phyloP scores from a whole-genome alignment of 1,140 invertebrate species.

The Gryllus bimaculatus region DNA sequence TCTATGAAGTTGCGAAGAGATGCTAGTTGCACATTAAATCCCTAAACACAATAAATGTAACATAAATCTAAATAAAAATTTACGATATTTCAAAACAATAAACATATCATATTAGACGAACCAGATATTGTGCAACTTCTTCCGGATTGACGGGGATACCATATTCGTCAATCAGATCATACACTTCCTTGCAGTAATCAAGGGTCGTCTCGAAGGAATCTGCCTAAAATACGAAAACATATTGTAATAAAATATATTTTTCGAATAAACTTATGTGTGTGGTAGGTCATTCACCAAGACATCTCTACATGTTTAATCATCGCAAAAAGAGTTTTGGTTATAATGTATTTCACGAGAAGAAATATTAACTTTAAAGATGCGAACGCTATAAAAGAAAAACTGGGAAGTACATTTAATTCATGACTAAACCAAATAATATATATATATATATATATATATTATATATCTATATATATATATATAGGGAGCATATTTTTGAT shows the following conservation, averaged over 20 bases:
- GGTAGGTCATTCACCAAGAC: too few relatives aligned
- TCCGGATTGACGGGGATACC: conserved; percentile 49
- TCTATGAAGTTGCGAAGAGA: conserved; percentile 38
- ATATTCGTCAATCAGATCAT: conserved; percentile 62
- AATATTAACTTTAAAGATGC: too few relatives aligned
- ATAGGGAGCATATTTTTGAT: too few relatives aligned
- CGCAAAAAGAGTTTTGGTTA: too few relatives aligned
- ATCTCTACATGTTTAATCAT: too few relatives aligned
- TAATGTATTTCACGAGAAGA: too few relatives aligned
- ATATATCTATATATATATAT: too few relatives aligned
- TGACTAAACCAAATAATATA: too few relatives aligned
- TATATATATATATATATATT: too few relatives aligned
- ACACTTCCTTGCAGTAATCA: conserved; percentile 59
- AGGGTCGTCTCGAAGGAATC: conserved; percentile 51
- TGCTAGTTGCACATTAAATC: conserved; percentile 30
- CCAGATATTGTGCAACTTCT: conserved; percentile 51
- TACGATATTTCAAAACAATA: conserved; percentile 29
- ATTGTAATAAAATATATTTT: background rate
- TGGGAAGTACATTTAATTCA: too few relatives aligned
- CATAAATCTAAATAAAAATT: background rate
- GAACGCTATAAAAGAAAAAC: too few relatives aligned
- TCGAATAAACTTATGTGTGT: too few relatives aligned
- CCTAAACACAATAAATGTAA: conserved; percentile 23
- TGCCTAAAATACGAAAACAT: conserved; percentile 33
- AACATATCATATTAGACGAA: conserved; percentile 25